Base-by-base conservation (phyloP, 2,797 vertebrate genomes). In the Hemitrygon akajei region DNA sequence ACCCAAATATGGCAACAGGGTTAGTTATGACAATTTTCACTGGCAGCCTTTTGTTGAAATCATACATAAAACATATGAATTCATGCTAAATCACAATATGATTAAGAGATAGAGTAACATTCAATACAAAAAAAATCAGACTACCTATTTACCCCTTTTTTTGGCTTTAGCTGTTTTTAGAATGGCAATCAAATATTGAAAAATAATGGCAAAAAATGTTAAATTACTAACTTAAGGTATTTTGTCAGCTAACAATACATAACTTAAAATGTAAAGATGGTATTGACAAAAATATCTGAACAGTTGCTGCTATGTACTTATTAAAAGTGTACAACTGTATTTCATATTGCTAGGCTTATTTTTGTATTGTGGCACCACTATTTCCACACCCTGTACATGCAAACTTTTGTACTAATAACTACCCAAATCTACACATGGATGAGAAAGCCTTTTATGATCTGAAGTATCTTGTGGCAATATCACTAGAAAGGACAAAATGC, bases 21-120 rank as follows among this genome's bases (percentile, higher is more conserved):
- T 75, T 93, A 93, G 69, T 37, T 56, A 56, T 76, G 71, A 37
- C 37, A 71, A 93, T 93, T 93, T 71, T 93, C 91, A 76, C 91
- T 76, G 91, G 37, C 73, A 93, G 37, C 69, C 16, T 76, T 93
- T 47, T 58, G 91, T 25, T 73, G 34, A 71, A 76, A 30, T 56
- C 71, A 47, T 47, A 47, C 47, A 47, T 47, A 47, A 47, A 47
- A 47, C 16, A 63, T 37, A 34, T 37, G n/a, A 89, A 63, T 89
- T 89, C n/a, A 20, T 66, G 60, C 86, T 89, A 69, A 89, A 89
- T 89, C n/a, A 89, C 71, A 93, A 71, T 40, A 30, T 93, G 71
- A 56, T 71, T 93, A 76, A 58, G 69, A 93, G 37, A 91, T 69
- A 89, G 25, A 25, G 25, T 30, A 93, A 93, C 37, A 47, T 75